These are phyloP conservation scores for Stictonetta naevosa DNA, from an alignment of 2,113 vertebrate species.

Conservation along the genomic window DNA sequence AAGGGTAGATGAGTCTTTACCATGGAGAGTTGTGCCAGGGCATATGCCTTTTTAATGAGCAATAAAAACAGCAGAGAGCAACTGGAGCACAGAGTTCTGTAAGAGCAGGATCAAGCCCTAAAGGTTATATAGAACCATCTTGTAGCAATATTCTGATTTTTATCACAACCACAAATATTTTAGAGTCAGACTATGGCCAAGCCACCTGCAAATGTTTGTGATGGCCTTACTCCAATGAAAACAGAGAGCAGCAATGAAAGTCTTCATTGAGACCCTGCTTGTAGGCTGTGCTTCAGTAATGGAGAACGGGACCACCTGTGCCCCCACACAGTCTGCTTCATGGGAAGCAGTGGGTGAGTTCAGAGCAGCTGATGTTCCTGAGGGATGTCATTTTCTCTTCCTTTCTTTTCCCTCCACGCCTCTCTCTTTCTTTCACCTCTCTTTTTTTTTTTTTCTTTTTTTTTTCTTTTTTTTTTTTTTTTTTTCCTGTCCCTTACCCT, in stretches of 20 bases:
- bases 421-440: background rate
- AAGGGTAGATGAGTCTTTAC: slow-evolving; percentile 71
- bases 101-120: slow-evolving; percentile 51
- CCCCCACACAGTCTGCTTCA: slow-evolving; percentile 59
- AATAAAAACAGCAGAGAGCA: slow-evolving; percentile 72
- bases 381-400: slow-evolving; percentile 1
- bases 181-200: slow-evolving; percentile 86
- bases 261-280: slow-evolving; percentile 78
- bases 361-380: slow-evolving; percentile 50
- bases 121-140: slow-evolving; percentile 81
- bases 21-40: slow-evolving; percentile 66
- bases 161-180: slow-evolving; percentile 88
- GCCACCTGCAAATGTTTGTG: slow-evolving; percentile 88
- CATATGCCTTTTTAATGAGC: slow-evolving; percentile 76
- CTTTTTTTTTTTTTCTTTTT: background rate
- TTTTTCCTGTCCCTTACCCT: background rate
- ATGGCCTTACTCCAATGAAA: slow-evolving; percentile 84
- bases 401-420: background rate
- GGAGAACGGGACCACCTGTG: slow-evolving; percentile 80
- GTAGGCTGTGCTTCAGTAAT: slow-evolving; percentile 68
- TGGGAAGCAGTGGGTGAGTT: slow-evolving; percentile 44
- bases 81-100: slow-evolving; percentile 33
- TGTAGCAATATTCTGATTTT: slow-evolving; percentile 89
- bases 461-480: background rate
- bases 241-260: slow-evolving; percentile 85